Base-by-base conservation (phyloP, 2,113 vertebrate species). In the Turnix velox region DNA sequence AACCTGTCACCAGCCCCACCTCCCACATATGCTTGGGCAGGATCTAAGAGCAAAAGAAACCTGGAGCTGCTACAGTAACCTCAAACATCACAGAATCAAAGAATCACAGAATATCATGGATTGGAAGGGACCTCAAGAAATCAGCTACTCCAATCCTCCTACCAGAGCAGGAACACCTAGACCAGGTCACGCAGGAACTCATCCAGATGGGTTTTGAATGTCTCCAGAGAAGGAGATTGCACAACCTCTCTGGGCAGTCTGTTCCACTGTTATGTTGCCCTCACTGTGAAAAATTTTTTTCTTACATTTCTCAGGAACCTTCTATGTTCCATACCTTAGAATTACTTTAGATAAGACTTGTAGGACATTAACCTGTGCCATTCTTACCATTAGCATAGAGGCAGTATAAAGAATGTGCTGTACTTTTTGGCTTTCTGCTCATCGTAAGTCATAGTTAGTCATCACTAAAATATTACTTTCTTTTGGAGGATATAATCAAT, bases 1-100 rank as follows among this genome's bases (percentile, higher is more conserved):
- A 73, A 65, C 0, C 0, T 31, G 19, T 68, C 6, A 51, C 27
- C 3, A n/a, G 6, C 13, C 3, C 11, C 12, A n/a, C 3, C 25
- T 37, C 42, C 14, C n/a, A n/a, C n/a, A 14, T 43, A 12, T 2
- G 17, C 16, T 55, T 61, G 51, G 17, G 23, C 17, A 30, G 61
- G 24, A 65, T 12, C 19, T n/a, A 45, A 20, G 33, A 55, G 24
- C 8, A 62, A 49, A 66, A 54, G 30, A 63, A 81, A 27, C 3
- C 39, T 76, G 54, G 25, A 66, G 23, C 33, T 61, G 23, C 40
- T 59, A 43, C 22, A 43, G 24, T 12, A 12, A 59, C 48, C 7
- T 46, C 43, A 72, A 35, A 10, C 20, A n/a, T n/a, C n/a, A n/a
- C n/a, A n/a, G n/a, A n/a, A n/a, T n/a, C n/a, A n/a, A n/a, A n/a